phyloP scores from a whole-genome alignment of 2,113 vertebrate species.

The Ailurus styani region DNA sequence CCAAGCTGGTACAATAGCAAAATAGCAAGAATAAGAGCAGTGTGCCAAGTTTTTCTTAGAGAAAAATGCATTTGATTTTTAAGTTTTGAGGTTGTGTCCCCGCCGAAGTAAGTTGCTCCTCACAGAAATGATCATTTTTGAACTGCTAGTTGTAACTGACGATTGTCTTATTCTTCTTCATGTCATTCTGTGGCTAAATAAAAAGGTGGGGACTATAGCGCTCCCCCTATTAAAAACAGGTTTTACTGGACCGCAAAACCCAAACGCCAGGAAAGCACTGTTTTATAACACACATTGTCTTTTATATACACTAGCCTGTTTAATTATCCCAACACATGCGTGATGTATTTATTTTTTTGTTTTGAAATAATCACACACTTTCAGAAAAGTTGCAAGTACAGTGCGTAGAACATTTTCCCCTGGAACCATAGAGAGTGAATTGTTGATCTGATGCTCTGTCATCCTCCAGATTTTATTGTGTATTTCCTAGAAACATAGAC shows the following conservation, averaged over 20 bases:
- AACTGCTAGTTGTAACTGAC: neutral
- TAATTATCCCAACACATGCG: neutral
- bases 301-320: neutral
- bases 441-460: neutral
- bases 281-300: neutral
- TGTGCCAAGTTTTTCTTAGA: neutral
- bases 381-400: neutral
- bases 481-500: neutral
- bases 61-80: neutral
- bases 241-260: slow-evolving; percentile 6
- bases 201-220: neutral
- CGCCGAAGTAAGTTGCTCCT: neutral
- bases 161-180: neutral
- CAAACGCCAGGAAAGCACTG: neutral
- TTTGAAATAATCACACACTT: neutral
- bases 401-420: neutral
- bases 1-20: neutral
- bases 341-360: neutral
- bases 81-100: neutral
- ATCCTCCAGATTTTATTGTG: neutral
- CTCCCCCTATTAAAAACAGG: neutral
- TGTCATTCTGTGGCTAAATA: neutral
- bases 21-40: neutral
- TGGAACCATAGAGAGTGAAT: neutral
- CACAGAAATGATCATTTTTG: neutral